Conservation (phyloP, 1,140 invertebrate species). For the Pygmarrhopalites habei region DNA sequence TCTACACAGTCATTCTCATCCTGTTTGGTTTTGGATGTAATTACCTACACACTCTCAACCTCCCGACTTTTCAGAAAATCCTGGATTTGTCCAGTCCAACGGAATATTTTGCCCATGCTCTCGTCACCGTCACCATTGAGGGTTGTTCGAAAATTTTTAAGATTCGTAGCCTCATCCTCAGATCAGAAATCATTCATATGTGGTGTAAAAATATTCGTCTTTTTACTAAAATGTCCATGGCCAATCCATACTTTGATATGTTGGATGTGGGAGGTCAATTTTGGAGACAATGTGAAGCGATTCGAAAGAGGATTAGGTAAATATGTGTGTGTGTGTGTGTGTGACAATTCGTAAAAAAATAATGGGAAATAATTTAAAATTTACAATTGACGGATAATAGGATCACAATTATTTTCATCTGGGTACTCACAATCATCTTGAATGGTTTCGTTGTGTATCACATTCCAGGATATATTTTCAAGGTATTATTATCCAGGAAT, state of each 20-base stretch:
- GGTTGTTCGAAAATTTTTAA: neutral
- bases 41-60: neutral
- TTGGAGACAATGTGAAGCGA: neutral
- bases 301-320: neutral
- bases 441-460: too few relatives aligned
- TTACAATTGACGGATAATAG: too few relatives aligned
- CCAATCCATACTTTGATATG: neutral
- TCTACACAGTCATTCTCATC: neutral
- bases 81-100: neutral
- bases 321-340: too few relatives aligned
- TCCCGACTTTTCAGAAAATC: neutral
- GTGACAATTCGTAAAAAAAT: too few relatives aligned
- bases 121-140: neutral
- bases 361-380: too few relatives aligned
- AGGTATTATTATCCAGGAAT: too few relatives aligned
- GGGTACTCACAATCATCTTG: too few relatives aligned
- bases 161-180: neutral
- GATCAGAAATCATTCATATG: neutral
- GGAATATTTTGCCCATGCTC: neutral
- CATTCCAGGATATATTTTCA: too few relatives aligned
- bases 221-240: neutral
- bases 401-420: too few relatives aligned
- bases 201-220: neutral
- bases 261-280: neutral
- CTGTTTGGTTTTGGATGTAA: neutral